These are phyloP conservation scores for Neuroscelio doddi DNA, from an alignment of 2,888 invertebrate species.

Conservation along the genomic window DNA sequence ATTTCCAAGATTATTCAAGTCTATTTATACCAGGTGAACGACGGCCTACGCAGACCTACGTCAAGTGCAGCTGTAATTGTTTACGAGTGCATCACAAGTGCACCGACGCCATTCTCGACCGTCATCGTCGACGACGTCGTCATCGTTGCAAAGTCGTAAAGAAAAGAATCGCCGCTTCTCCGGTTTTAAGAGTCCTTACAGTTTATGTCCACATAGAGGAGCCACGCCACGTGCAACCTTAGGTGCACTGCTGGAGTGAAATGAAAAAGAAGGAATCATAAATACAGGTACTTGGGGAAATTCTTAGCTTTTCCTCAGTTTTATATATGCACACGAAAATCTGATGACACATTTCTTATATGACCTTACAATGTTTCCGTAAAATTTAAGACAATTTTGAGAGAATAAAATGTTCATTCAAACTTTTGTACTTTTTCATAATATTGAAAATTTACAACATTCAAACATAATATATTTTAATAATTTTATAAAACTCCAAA, in stretches of 20 bases:
- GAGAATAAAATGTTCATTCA: conserved; percentile 1
- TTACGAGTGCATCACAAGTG: conserved; percentile 30
- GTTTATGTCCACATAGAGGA: conserved; percentile 26
- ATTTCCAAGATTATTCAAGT: background rate
- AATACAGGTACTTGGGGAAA: conserved; percentile 30
- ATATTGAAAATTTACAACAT: background rate
- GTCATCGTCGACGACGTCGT: conserved; percentile 23
- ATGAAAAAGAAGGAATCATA: conserved; percentile 40
- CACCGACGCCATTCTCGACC: conserved; percentile 28
- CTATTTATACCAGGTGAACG: conserved; percentile 23
- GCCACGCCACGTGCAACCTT: conserved; percentile 29
- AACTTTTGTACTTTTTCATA: too few relatives aligned
- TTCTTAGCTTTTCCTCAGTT: conserved; percentile 19
- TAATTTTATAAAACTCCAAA: background rate
- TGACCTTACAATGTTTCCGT: conserved; percentile 5
- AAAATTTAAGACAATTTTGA: background rate
- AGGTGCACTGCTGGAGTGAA: conserved; percentile 20
- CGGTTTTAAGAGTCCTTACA: conserved; percentile 34
- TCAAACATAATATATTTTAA: background rate
- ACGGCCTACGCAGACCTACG: conserved; percentile 21
- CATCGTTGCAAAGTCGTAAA: conserved; percentile 36
- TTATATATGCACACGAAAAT: conserved; percentile 16
- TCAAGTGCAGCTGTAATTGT: conserved; percentile 29
- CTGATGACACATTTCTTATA: background rate
- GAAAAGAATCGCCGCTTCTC: conserved; percentile 38